Conservation (phyloP, 2,888 invertebrate genomes). For the Macrophya annulata region DNA sequence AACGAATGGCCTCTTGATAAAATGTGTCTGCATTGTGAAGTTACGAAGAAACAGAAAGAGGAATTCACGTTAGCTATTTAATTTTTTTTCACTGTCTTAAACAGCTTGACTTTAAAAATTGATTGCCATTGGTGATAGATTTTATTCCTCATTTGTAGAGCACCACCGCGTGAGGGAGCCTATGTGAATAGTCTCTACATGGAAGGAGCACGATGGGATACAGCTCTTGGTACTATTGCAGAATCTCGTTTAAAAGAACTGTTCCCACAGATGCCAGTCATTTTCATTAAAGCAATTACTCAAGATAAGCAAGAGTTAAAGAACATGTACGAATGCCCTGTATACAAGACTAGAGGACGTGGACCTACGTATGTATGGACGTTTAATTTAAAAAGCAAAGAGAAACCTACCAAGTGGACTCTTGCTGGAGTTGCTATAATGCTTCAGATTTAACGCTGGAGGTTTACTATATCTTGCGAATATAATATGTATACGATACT, state of each 20-base stretch:
- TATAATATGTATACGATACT: constrained; percentile 24
- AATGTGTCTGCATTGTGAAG: constrained; percentile 97
- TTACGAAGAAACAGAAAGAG: constrained; percentile 92
- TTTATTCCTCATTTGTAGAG: constrained; percentile 76
- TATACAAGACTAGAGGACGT: constrained; percentile 94
- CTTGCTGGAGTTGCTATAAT: constrained; percentile 96
- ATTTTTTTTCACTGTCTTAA: constrained; percentile 12
- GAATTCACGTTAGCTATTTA: constrained; percentile 86
- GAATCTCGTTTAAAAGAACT: constrained; percentile 95
- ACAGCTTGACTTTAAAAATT: not conserved
- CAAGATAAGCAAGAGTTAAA: constrained; percentile 94
- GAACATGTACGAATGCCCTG: constrained; percentile 95
- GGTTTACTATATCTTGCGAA: not conserved
- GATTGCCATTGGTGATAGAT: not conserved
- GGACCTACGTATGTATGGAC: constrained; percentile 98
- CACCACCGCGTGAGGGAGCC: constrained; percentile 94
- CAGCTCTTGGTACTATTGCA: constrained; percentile 87
- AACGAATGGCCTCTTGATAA: constrained; percentile 98
- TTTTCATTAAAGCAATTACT: constrained; percentile 92
- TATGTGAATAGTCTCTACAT: constrained; percentile 94
- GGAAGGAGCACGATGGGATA: constrained; percentile 98
- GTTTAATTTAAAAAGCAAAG: constrained; percentile 94
- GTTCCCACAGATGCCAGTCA: constrained; percentile 94
- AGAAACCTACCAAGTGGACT: constrained; percentile 95
- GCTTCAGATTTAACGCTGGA: constrained; percentile 86